A percentile compares a stretch with the other conserved stretches of the same genome.
phyloP scores from a whole-genome alignment of 2,888 invertebrate species.

The Blastobasis adustella region DNA sequence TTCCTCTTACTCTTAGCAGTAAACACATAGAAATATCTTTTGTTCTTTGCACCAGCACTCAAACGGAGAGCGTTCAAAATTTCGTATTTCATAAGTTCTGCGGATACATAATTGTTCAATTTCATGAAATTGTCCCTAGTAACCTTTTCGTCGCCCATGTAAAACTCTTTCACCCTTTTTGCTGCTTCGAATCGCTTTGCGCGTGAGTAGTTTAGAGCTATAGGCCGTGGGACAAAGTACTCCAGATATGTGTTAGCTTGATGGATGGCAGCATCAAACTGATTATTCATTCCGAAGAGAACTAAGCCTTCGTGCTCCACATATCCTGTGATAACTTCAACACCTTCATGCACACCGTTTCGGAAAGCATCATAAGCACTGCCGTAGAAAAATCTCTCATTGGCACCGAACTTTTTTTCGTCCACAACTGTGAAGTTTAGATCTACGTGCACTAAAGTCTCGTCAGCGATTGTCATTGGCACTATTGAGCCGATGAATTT shows the following conservation, averaged over 20 bases:
- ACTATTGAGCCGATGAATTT: constrained; percentile 13
- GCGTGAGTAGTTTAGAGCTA: constrained; percentile 24
- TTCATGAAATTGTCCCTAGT: constrained; percentile 11
- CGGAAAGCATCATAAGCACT: constrained; percentile 41
- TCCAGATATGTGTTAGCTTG: constrained; percentile 32
- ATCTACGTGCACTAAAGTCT: constrained; percentile 2
- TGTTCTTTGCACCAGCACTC: constrained; percentile 12
- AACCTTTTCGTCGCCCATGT: constrained; percentile 25
- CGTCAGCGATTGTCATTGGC: constrained; percentile 22
- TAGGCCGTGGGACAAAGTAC: constrained; percentile 31
- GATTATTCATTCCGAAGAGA: constrained; percentile 6
- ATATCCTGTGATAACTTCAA: constrained; percentile 82
- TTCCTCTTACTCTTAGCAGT: constrained; percentile 33
- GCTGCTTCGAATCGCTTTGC: constrained; percentile 32
- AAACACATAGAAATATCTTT: constrained; percentile 34
- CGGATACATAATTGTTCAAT: neutral
- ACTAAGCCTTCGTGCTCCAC: constrained; percentile 79
- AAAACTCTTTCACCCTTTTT: constrained; percentile 31
- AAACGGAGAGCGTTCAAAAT: neutral
- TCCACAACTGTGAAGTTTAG: constrained; percentile 1
- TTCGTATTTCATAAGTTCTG: neutral
- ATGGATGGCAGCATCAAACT: constrained; percentile 17
- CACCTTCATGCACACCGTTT: constrained; percentile 55
- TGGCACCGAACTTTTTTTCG: constrained; percentile 37
- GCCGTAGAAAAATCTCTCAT: constrained; percentile 40